phyloP scores from a whole-genome alignment of 2,797 vertebrate species.

The Anabas testudineus region DNA sequence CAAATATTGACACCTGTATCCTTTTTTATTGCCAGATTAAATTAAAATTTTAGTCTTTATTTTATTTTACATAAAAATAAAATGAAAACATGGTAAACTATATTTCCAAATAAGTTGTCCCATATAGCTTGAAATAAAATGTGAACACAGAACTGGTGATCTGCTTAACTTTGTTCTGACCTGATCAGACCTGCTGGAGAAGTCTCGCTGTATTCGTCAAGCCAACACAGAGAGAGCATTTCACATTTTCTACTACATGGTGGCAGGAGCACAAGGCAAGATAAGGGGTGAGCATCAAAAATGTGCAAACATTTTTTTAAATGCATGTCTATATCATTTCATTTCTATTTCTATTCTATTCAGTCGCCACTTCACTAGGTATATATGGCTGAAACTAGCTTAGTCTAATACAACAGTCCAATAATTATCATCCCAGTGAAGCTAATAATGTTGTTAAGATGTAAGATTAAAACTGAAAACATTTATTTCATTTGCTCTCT shows the following conservation, averaged over 20 bases:
- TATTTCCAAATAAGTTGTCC: too few species aligned
- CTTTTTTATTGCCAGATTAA: conserved; percentile 62
- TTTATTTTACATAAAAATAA: not conserved
- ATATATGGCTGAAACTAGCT: too few species aligned
- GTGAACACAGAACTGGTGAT: not conserved
- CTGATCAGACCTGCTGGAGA: conserved; percentile 93
- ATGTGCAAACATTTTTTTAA: too few species aligned
- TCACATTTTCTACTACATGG: conserved; percentile 98
- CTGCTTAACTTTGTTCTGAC: conserved; percentile 46
- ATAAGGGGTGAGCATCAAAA: conserved; percentile 75
- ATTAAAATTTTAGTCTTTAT: not conserved
- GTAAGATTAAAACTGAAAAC: too few species aligned
- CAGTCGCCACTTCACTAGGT: not conserved
- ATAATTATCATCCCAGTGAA: too few species aligned
- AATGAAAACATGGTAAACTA: not conserved
- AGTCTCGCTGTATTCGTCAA: conserved; percentile 96
- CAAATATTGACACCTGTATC: conserved; percentile 98
- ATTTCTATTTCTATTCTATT: too few species aligned
- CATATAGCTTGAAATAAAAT: not conserved
- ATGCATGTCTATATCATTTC: too few species aligned
- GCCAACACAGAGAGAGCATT: conserved; percentile 93
- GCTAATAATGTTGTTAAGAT: too few species aligned
- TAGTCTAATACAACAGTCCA: too few species aligned
- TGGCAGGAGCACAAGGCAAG: conserved; percentile 90
- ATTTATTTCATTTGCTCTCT: too few species aligned